Evolutionary conservation across 2,888 invertebrate genomes (phyloP).

Genomic region (Hoplodrina ambigua): DNA sequence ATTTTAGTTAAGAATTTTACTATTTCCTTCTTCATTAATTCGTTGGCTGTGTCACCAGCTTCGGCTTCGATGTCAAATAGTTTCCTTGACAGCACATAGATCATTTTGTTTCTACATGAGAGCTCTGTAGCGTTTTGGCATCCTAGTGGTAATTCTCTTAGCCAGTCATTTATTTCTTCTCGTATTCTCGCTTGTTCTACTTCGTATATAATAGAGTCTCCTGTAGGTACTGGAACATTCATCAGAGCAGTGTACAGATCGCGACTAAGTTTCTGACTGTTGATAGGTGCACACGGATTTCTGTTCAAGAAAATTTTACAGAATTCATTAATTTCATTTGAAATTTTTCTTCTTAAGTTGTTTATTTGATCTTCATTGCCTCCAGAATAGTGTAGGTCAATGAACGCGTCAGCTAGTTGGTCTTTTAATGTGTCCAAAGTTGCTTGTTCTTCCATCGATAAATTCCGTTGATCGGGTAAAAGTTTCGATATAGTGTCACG

Average conservation of each 20-base stretch:
- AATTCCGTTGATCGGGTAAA: slow-evolving; percentile 63
- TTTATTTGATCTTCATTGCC: slow-evolving; percentile 62
- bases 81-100: slow-evolving; percentile 69
- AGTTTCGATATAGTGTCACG: slow-evolving; percentile 71
- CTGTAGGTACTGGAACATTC: slow-evolving; percentile 70
- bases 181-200: slow-evolving; percentile 73
- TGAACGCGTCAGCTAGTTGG: slow-evolving; percentile 77
- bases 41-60: slow-evolving; percentile 43
- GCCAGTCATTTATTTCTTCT: slow-evolving; percentile 72
- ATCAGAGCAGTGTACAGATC: slow-evolving; percentile 72
- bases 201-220: slow-evolving; percentile 70
- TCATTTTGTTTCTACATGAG: slow-evolving; percentile 68
- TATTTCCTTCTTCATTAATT: slow-evolving; percentile 68
- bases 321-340: slow-evolving; percentile 71
- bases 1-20: slow-evolving; percentile 70
- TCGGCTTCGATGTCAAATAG: slow-evolving; percentile 73
- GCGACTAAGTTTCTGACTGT: slow-evolving; percentile 66
- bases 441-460: slow-evolving; percentile 67
- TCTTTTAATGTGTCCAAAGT: slow-evolving; percentile 76
- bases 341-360: slow-evolving; percentile 71
- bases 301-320: slow-evolving; percentile 72
- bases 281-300: slow-evolving; percentile 66
- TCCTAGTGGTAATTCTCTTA: slow-evolving; percentile 69
- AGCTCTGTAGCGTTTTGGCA: slow-evolving; percentile 59
- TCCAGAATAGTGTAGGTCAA: slow-evolving; percentile 72